Conservation (phyloP, 2,888 invertebrate species). For the Bombylius discolor region DNA sequence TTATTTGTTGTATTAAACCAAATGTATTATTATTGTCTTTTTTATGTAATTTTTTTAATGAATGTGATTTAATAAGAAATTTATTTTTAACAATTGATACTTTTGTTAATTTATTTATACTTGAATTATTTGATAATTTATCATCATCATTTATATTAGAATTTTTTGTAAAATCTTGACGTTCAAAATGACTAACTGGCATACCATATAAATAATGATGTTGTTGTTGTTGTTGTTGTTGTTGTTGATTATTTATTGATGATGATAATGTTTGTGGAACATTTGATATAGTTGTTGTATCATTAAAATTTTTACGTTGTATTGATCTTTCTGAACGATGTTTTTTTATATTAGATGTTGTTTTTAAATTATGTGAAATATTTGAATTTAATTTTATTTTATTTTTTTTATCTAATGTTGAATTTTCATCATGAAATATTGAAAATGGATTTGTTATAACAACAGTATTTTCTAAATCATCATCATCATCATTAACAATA, state of each 20-base stretch:
- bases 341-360: slow-evolving; percentile 7
- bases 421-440: slow-evolving; percentile 27
- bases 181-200: slow-evolving; percentile 29
- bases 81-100: slow-evolving; percentile 1
- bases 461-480: slow-evolving; percentile 23
- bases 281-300: not conserved
- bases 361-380: not conserved
- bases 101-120: not conserved
- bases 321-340: slow-evolving; percentile 22
- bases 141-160: slow-evolving; percentile 10
- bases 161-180: slow-evolving; percentile 25
- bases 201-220: slow-evolving; percentile 25
- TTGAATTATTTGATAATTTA: slow-evolving; percentile 11
- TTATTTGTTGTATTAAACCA: slow-evolving; percentile 9
- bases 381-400: slow-evolving; percentile 4
- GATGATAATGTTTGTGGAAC: too few species aligned
- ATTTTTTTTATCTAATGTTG: not conserved
- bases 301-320: slow-evolving; percentile 17
- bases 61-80: not conserved
- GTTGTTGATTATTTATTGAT: not conserved
- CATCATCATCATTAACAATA: slow-evolving; percentile 5
- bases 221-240: not conserved
- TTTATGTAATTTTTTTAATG: slow-evolving; percentile 1
- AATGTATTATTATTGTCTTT: slow-evolving; percentile 3
- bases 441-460: slow-evolving; percentile 36